Percentiles rank a stretch among this genome's conserved stretches.
Conservation (phyloP, 2,113 vertebrate genomes). For the Urocolius indicus region DNA sequence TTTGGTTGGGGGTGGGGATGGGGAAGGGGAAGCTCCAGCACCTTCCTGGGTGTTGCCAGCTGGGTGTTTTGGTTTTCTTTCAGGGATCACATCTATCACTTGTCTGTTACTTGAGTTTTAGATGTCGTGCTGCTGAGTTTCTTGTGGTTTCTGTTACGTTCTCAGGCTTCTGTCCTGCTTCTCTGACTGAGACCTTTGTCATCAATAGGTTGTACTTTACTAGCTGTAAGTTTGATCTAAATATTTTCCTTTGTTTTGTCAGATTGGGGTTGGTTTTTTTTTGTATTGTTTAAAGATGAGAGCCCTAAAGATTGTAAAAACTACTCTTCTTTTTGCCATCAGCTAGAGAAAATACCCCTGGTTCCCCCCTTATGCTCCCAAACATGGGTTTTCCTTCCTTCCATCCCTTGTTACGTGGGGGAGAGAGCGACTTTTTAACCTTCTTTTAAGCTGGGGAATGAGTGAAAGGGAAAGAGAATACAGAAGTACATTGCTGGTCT, state of each 20-base stretch:
- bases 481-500: neutral
- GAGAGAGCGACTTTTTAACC: constrained; percentile 1
- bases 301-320: constrained; percentile 1
- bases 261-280: no score
- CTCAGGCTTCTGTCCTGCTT: constrained; percentile 42
- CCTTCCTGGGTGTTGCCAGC: neutral
- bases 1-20: no score
- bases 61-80: constrained; percentile 18
- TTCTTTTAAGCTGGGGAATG: neutral
- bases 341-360: neutral
- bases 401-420: neutral
- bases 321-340: neutral
- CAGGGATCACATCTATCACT: constrained; percentile 47
- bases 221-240: neutral
- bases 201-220: constrained; percentile 23
- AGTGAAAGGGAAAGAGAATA: neutral
- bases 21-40: no score
- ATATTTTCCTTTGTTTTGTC: constrained; percentile 33
- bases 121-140: constrained; percentile 63
- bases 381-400: neutral
- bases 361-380: neutral
- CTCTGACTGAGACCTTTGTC: neutral
- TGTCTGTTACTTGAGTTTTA: constrained; percentile 64
- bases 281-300: constrained; percentile 35
- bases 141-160: neutral